Evolutionary conservation across 2,797 vertebrate species (phyloP).

Genomic region (Cyclura pinguis): DNA sequence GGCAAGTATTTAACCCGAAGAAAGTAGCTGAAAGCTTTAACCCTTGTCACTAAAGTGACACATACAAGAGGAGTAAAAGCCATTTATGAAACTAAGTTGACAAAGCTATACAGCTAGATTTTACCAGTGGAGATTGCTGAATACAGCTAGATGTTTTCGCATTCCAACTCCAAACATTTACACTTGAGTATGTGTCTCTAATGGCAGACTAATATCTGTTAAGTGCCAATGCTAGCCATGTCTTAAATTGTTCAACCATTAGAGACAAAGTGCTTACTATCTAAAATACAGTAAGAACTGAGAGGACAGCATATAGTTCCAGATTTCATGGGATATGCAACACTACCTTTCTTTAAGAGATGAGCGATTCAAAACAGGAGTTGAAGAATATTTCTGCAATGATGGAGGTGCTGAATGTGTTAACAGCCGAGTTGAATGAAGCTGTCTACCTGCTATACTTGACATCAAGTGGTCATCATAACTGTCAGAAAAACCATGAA

Average conservation of each 20-base stretch:
- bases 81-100: not conserved
- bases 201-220: not conserved
- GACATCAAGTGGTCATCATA: conserved; percentile 67
- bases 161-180: not conserved
- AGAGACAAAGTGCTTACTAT: not conserved
- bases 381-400: conserved; percentile 74
- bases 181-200: not conserved
- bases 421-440: conserved; percentile 55
- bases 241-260: not conserved
- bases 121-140: not conserved
- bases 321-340: not conserved
- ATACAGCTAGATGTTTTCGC: not conserved
- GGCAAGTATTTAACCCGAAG: not conserved
- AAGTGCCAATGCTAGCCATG: not conserved
- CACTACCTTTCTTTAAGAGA: conserved; percentile 92
- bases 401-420: conserved; percentile 71
- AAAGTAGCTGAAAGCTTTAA: not conserved
- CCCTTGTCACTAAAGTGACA: not conserved
- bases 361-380: conserved; percentile 80
- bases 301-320: not conserved
- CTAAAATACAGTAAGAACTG: not conserved
- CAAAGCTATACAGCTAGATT: not conserved
- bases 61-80: not conserved
- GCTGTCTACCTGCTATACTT: conserved; percentile 50
- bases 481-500: conserved; percentile 68